Percentiles rank a stretch among this genome's conserved stretches.
phyloP scores from a whole-genome alignment of 1,140 invertebrate genomes.

The Bombus pascuorum region DNA sequence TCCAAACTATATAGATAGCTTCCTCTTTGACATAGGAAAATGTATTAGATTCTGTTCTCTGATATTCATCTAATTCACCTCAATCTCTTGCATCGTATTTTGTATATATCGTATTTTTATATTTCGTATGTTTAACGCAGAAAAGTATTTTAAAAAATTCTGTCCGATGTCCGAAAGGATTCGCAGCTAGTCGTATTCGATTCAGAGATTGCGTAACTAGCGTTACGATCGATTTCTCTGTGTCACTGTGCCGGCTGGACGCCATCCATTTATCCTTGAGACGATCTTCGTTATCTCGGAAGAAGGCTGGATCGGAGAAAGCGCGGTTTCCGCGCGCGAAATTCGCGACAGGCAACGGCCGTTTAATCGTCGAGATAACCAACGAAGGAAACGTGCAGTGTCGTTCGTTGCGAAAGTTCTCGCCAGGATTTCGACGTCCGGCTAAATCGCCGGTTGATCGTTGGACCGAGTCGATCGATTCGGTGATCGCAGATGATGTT shows the following conservation, averaged over 20 bases:
- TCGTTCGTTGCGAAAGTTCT: constrained; percentile 51
- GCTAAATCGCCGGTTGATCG: constrained; percentile 24
- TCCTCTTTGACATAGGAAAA: too few species aligned
- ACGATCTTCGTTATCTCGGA: background rate
- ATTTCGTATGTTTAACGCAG: too few species aligned
- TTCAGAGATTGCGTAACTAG: constrained; percentile 3
- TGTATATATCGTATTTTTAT: too few species aligned
- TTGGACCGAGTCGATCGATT: constrained; percentile 41
- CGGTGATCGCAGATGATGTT: constrained; percentile 30
- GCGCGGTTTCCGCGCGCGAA: constrained; percentile 17
- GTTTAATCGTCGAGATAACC: constrained; percentile 2
- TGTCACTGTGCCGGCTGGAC: constrained; percentile 24
- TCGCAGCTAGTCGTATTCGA: background rate
- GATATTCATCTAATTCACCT: too few species aligned
- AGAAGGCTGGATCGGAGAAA: constrained; percentile 32
- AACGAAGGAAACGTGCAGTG: background rate
- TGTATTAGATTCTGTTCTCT: too few species aligned
- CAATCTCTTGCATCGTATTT: too few species aligned
- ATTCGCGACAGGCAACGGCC: background rate
- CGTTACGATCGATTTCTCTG: constrained; percentile 53
- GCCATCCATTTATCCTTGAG: background rate
- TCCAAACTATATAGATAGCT: background rate
- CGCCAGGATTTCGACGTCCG: background rate
- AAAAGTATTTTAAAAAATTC: background rate
- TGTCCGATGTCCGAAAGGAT: background rate